phyloP scores from a whole-genome alignment of 2,113 vertebrate species.

The Hemiprocne comata region DNA sequence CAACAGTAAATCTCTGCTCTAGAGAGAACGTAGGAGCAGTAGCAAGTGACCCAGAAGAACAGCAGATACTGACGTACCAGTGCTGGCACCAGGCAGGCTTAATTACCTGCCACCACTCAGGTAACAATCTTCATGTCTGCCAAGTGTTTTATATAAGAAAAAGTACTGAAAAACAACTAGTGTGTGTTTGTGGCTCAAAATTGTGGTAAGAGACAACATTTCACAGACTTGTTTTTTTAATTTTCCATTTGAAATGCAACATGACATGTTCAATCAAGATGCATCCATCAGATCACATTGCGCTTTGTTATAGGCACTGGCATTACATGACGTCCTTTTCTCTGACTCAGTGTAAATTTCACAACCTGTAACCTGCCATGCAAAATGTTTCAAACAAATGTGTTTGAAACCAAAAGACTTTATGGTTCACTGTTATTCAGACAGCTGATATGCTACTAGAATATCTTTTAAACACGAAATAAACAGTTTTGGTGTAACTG shows the following conservation, averaged over 20 bases:
- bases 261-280: background rate
- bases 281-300: background rate
- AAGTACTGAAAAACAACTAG: background rate
- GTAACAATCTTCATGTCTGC: background rate
- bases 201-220: background rate
- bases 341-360: background rate
- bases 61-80: fast-evolving
- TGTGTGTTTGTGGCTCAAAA: background rate
- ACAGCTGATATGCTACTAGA: background rate
- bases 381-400: constrained; percentile 14
- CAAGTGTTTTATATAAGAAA: background rate
- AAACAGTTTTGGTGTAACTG: background rate
- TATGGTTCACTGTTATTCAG: background rate
- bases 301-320: background rate
- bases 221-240: background rate
- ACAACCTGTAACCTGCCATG: constrained; percentile 14
- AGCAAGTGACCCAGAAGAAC: background rate
- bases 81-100: background rate
- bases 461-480: background rate
- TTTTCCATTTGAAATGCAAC: background rate
- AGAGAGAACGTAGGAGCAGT: background rate
- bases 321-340: background rate
- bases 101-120: background rate
- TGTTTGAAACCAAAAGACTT: background rate
- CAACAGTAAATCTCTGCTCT: background rate